Base-by-base conservation (phyloP, 2,888 invertebrate genomes). In the Dasypolia templi region DNA sequence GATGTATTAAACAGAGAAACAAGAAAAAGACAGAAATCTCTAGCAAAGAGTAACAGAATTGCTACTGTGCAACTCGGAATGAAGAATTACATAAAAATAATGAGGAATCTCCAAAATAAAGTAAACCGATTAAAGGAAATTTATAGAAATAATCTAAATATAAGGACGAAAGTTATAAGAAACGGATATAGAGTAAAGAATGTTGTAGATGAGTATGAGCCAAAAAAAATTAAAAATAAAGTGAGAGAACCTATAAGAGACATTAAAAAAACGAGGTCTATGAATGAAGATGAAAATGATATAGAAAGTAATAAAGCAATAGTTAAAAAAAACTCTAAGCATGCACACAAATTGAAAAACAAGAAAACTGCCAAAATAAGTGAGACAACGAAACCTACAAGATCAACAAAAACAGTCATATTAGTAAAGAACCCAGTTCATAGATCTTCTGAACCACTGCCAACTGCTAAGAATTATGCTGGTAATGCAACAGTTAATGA, bases 1-100 rank as follows among this genome's bases (percentile, higher is more conserved):
- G 73, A 58, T 11, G 7, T 19, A 19, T 58, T 72, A 42, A n/a
- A 72, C 14, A 72, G 6, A 19, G 46, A 56, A 22, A 14, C 14
- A 3, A 72, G 0, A 29, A 46, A 17, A 29, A 29, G 22, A 14
- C 46, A 39, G n/a, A 6, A 11, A 0, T 7, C 17, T 39, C 5
- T 39, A 1, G 17, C 9, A 29, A 29, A 11, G 6, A 56, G 6
- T 17, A 49, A 42, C 19, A 39, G 6, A 32, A 19, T 1, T 19
- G n/a, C 46, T 44, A 39, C 46, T 19, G 26, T 12, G 3, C 9
- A 5, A n/a, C 11, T 6, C 11, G 46, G n/a, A 0, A 4, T 72
- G 0, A n/a, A 72, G 2, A 1, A n/a, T 7, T 49, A 73, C 19
- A 17, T 58, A 6, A 29, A 29, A n/a, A 29, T 9, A 39, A n/a